Evolutionary conservation across 2,888 invertebrate species (phyloP), one percentile per base, ranked within the genome.

Genomic region (Acrobasis repandana): DNA sequence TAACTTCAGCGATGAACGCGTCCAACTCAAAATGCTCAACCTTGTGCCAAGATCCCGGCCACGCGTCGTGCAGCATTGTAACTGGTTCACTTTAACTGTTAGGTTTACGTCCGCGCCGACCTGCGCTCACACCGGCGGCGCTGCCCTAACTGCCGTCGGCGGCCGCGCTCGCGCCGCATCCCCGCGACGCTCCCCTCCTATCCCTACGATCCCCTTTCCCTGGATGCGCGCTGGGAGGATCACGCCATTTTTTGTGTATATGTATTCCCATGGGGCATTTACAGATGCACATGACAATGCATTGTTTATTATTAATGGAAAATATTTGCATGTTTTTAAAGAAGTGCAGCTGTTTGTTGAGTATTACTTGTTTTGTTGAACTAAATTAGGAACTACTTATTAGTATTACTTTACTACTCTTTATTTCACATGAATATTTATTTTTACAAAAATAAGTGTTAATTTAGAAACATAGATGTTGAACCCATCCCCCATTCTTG

Each of bases 1-100:
- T 88, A 65, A 90, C 87, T 66, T 91, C 90, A 0, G 83, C 83
- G 59, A 90, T 85, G 66, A 89, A 74, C 52, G 84, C 86, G 57
- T 89, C 90, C 67, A 90, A 69, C 68, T 88, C 88, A 76, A 76
- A 78, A 65, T 77, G 76, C 68, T 85, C 88, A 47, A 79, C 70
- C 70, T 83, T 84, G 68, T 76, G 79, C 81, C 81, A 84, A 68
- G 75, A 76, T 63, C 65, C 65, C 65, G 76, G 79, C 87, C 86
- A 87, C 65, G 82, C 75, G 67, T 90, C 90, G 83, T 90, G 87
- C 71, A 90, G 74, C 90, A 90, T 90, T 67, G 61, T 77, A 71
- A 38, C 65, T 43, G 49, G 57, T 65, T 73, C 64, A 62, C 65
- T 63, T 56, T 63, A 58, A 61, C 43, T 43, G n/a, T 6, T 63